A percentile compares a stretch with the other conserved stretches of the same genome.
phyloP scores from a whole-genome alignment of 2,797 vertebrate species.

The Enteromius thamalakanensis region DNA sequence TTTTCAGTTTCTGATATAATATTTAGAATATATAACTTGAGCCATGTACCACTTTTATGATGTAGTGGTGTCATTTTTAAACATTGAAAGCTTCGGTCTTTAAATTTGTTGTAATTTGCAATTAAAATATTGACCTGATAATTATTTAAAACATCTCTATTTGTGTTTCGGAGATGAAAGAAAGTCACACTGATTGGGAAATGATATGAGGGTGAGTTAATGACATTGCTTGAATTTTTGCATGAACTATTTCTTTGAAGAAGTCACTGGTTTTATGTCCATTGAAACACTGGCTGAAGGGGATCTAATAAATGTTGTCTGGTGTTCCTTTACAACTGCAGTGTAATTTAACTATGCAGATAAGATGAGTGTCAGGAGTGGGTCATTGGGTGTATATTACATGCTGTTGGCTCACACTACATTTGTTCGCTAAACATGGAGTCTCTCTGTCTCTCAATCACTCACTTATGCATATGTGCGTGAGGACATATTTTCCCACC shows the following conservation, averaged over 20 bases:
- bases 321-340: constrained; percentile 14
- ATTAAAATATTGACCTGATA: not conserved
- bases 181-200: not conserved
- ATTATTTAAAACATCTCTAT: not conserved
- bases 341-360: not conserved
- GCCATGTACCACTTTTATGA: not conserved
- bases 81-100: not conserved
- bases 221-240: no score
- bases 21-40: no score
- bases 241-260: not conserved
- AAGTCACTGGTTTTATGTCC: not conserved
- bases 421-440: constrained; percentile 6
- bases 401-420: not conserved
- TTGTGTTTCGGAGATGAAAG: not conserved
- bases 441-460: not conserved
- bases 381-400: constrained; percentile 21
- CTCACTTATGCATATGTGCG: constrained; percentile 25
- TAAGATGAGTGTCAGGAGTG: constrained; percentile 3
- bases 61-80: not conserved
- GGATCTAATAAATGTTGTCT: not conserved
- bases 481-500: constrained; percentile 36
- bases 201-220: not conserved
- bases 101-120: not conserved
- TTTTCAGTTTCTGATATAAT: not conserved
- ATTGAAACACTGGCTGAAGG: not conserved